Percentiles rank a stretch among this genome's conserved stretches.
These are phyloP conservation scores for Callyntrura sp. DNA, from an alignment of 2,888 invertebrate genomes.

Conservation along the genomic window DNA sequence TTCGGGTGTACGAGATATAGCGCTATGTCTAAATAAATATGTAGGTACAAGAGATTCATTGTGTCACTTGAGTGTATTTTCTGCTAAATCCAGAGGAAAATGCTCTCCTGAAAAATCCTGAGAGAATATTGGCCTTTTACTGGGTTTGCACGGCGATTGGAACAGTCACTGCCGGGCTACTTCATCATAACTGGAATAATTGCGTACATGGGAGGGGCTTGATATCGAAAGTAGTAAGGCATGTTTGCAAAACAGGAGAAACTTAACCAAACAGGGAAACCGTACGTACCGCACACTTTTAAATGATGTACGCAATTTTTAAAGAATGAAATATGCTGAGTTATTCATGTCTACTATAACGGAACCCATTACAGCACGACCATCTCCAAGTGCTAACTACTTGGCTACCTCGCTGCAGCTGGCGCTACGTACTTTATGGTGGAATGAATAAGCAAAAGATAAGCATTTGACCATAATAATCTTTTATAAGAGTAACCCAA, in stretches of 20 bases:
- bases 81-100: slow-evolving; percentile 14
- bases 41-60: slow-evolving; percentile 35
- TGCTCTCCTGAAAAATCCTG: not conserved
- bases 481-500: slow-evolving; percentile 63
- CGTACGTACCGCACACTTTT: too few relatives aligned
- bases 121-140: slow-evolving; percentile 2
- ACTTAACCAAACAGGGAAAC: too few relatives aligned
- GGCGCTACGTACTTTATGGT: not conserved
- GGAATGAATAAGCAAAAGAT: slow-evolving; percentile 10
- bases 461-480: slow-evolving; percentile 69
- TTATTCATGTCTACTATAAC: too few relatives aligned
- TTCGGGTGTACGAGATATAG: not conserved
- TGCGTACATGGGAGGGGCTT: too few relatives aligned
- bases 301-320: too few relatives aligned
- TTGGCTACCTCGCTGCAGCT: not conserved
- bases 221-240: too few relatives aligned
- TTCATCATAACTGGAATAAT: too few relatives aligned
- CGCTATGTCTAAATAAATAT: not conserved
- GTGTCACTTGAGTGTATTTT: slow-evolving; percentile 60
- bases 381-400: slow-evolving; percentile 19
- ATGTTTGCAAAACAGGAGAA: too few relatives aligned
- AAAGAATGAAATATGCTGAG: too few relatives aligned
- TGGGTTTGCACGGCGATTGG: too few relatives aligned
- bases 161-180: not conserved
- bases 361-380: too few relatives aligned